Percentiles rank a stretch among this genome's conserved stretches.
Conservation (phyloP, 2,113 vertebrate genomes). For the Garra rufa region DNA sequence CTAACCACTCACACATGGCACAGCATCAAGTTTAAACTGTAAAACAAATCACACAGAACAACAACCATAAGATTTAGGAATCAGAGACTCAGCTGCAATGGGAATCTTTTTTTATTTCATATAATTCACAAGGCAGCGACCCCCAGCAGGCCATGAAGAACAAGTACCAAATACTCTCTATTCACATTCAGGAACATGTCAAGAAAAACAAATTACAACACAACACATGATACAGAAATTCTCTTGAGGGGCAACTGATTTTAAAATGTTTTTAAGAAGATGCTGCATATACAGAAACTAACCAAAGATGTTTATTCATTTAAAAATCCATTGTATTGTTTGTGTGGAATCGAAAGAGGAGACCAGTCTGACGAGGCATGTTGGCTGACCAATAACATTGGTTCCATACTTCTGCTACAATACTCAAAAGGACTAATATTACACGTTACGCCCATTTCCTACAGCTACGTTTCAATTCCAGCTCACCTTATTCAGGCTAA, state of each 20-base stretch:
- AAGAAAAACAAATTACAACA: slow-evolving; percentile 68
- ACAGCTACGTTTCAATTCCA: slow-evolving; percentile 11
- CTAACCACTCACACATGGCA: neutral
- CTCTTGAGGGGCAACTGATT: slow-evolving; percentile 42
- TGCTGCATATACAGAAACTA: slow-evolving; percentile 13
- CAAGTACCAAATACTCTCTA: slow-evolving; percentile 58
- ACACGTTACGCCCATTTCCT: neutral
- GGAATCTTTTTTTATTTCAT: slow-evolving; percentile 59
- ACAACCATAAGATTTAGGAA: slow-evolving; percentile 66
- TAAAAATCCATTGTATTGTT: neutral
- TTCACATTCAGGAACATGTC: slow-evolving; percentile 73
- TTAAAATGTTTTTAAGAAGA: neutral
- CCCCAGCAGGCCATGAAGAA: slow-evolving; percentile 50
- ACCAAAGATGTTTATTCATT: neutral
- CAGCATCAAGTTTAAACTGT: neutral
- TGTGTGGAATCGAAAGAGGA: neutral
- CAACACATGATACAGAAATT: slow-evolving; percentile 62
- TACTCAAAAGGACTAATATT: slow-evolving; percentile 15
- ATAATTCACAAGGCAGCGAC: slow-evolving; percentile 49
- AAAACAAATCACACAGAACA: slow-evolving; percentile 70
- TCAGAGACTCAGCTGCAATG: slow-evolving; percentile 63
- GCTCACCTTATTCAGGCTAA: slow-evolving; percentile 1
- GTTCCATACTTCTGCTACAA: neutral
- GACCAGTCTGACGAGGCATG: neutral
- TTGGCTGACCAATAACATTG: neutral